Base-by-base conservation (phyloP, 2,888 invertebrate species). In the Mongoloraphidia duomilia region DNA sequence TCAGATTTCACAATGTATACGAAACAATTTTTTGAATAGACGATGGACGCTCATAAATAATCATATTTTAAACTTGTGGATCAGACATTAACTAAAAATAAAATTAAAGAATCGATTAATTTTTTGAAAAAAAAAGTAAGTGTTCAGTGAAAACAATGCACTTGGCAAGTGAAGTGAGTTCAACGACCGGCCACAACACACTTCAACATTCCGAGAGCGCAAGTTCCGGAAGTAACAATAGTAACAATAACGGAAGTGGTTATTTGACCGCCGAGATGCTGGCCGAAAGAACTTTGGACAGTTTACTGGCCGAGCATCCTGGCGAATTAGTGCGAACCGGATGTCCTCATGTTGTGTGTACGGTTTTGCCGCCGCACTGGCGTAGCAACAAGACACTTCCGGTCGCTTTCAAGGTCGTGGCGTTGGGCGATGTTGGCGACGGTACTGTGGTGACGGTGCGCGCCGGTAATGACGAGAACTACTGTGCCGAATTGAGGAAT, bases 391-490 rank as follows among this genome's bases (percentile, higher is more conserved):
- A 98, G 74, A 95, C 96, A 5, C 75, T 98, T 53, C 97, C 97
- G 44, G 84, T 91, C 52, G 93, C 95, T 47, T 98, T 98, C 73
- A 94, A 94, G 70, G 94, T 96, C 61, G 88, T 95, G 49, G 89
- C 94, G 5, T 72, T 96, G 48, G 92, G 94, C 9, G 95, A 95
- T 60, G 84, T 97, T 14, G 85, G 87, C 58, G 96, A 98, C 65
- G 96, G 96, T 2, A 98, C 97, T 36, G 75, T 91, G 70, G 96
- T 98, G 56, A 91, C 91, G 9, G 90, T 98, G 38, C 74, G 89
- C 40, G 97, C 96, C 13, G 97, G 97, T 14, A 98, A 98, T 70
- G 97, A 98, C 63, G 97, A 98, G 71, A 97, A 96, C 72, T 93
- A 84, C 67, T 93, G 91, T 65, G 96, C 93, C 39, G 97, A 98